A percentile compares a stretch with the other conserved stretches of the same genome.
Conservation (phyloP, 1,140 invertebrate genomes). For the Eubasilissa regina region DNA sequence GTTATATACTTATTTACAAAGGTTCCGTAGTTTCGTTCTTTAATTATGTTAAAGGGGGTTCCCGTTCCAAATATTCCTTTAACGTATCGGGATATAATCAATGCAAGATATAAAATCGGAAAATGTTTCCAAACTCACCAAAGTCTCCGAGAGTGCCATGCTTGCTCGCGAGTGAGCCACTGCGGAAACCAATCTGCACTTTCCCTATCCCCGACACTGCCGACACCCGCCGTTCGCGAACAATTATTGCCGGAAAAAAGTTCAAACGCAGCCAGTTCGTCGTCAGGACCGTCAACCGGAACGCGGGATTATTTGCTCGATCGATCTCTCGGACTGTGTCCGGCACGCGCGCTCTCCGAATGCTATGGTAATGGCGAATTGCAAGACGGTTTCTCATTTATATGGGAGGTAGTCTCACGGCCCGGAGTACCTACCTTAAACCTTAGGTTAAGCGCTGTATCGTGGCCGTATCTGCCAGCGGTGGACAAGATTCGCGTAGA, state of each 20-base stretch:
- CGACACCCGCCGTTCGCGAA: background rate
- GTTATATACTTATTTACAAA: too few species aligned
- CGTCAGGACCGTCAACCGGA: slow-evolving; percentile 34
- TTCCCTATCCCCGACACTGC: slow-evolving; percentile 38
- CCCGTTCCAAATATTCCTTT: background rate
- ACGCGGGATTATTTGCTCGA: background rate
- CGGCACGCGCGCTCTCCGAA: slow-evolving; percentile 28
- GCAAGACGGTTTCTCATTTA: slow-evolving; percentile 11
- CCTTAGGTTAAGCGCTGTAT: too few species aligned
- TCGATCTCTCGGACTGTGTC: slow-evolving; percentile 20
- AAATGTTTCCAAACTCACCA: slow-evolving; percentile 48
- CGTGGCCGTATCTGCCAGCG: too few species aligned
- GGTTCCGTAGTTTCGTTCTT: too few species aligned
- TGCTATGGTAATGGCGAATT: slow-evolving; percentile 13
- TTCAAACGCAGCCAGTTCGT: slow-evolving; percentile 3
- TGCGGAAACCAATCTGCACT: slow-evolving; percentile 34
- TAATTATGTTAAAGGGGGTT: too few species aligned
- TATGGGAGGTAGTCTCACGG: slow-evolving; percentile 31
- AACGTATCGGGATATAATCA: background rate
- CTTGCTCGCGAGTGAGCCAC: slow-evolving; percentile 17
- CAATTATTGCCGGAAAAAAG: slow-evolving; percentile 12
- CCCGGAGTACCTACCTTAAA: background rate
- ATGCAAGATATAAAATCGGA: background rate
- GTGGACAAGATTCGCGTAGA: too few species aligned
- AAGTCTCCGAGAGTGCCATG: slow-evolving; percentile 49